Evolutionary conservation across 2,888 invertebrate species (phyloP), one percentile per base, ranked within the genome.

Genomic region (Smittia aterrima): DNA sequence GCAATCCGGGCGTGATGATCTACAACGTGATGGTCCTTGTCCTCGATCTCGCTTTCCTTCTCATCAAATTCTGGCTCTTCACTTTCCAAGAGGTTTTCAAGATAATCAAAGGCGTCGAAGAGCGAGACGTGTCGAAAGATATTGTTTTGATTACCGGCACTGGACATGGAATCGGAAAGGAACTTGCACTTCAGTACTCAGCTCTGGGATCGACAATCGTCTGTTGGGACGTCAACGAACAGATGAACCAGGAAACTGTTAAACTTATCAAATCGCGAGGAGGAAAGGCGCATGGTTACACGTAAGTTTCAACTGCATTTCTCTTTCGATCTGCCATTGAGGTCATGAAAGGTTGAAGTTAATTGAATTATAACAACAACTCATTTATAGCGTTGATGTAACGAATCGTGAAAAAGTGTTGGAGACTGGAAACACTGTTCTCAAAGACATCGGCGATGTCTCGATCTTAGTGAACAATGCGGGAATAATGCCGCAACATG

Each of bases 401-500:
- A 87, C 90, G 6, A 87, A 87, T 74, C 85, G 90, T n/a, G 86
- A 88, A 1, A 86, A 89, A 4, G 90, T 95, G 4, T 80, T 87
- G 40, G 85, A 85, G 40, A 79, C 89, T 62, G 90, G 90, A 0
- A 86, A 85, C 75, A 86, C 85, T 80, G 86, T 92, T 1, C 86
- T 86, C 71, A 83, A 85, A 22, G 91, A 93, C 77, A 89, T 93
- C 0, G 94, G 94, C 0, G 87, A 88, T 74, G 88, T 95, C 1
- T 88, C 89, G 0, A 89, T 95, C 79, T 82, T 95, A 71, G 84
- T 95, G 1, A 94, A 94, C 83, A 95, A 95, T 83, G 95, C 94
- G 0, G 95, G 94, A n/a, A 91, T 95, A 76, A 92, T 94, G 91
- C 92, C 92, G 0, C 90, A 90, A 79, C 90, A 90, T 80, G 84